These are phyloP conservation scores for Chelon labrosus DNA, from an alignment of 2,797 vertebrate genomes.

Conservation along the genomic window DNA sequence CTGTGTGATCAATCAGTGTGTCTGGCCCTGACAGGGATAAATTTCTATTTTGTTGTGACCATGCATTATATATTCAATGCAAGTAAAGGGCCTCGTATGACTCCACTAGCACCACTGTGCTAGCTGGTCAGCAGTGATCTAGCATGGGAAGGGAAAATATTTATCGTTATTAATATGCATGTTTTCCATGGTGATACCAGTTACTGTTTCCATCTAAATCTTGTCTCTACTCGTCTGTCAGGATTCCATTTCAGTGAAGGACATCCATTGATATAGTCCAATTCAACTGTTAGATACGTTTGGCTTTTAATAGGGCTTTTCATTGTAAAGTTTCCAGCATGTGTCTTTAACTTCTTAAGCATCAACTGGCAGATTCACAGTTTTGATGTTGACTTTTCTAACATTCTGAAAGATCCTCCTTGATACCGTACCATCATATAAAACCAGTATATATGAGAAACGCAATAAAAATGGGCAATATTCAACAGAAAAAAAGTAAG, in stretches of 20 bases:
- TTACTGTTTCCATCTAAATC: neutral
- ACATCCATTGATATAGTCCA: too few relatives aligned
- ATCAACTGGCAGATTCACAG: too few relatives aligned
- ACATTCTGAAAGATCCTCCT: too few relatives aligned
- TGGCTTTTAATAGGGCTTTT: too few relatives aligned
- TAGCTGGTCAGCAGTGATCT: neutral
- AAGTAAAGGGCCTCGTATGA: neutral
- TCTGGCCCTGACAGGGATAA: neutral
- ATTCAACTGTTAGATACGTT: too few relatives aligned
- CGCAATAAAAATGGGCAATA: too few relatives aligned
- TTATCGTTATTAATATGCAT: neutral
- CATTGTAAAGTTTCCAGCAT: too few relatives aligned
- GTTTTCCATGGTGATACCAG: neutral
- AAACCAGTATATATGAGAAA: too few relatives aligned
- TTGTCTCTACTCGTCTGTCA: neutral
- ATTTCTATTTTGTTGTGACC: neutral
- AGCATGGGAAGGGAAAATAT: neutral
- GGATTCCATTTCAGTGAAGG: neutral
- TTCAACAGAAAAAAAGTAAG: too few relatives aligned
- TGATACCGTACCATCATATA: too few relatives aligned
- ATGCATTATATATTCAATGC: neutral
- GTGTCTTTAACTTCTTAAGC: too few relatives aligned
- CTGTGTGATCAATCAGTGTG: neutral
- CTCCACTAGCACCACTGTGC: neutral
- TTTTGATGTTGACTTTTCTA: too few relatives aligned